phyloP scores from a whole-genome alignment of 2,113 vertebrate species.

The Psittacara wagleri region DNA sequence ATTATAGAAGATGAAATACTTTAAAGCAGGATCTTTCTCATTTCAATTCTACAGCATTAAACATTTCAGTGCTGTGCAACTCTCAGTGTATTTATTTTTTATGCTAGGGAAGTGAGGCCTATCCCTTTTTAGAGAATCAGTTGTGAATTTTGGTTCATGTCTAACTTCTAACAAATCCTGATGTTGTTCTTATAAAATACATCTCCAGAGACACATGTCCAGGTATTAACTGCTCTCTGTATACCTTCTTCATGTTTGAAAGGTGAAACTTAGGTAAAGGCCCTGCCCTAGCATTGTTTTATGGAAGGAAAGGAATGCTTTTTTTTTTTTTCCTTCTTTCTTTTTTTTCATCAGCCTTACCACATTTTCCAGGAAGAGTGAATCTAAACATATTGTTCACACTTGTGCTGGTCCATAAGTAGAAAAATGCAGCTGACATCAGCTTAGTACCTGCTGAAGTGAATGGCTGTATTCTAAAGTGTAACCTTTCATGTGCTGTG shows the following conservation, averaged over 20 bases:
- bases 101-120: not conserved
- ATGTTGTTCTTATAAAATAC: not conserved
- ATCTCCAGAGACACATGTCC: not conserved
- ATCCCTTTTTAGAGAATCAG: not conserved
- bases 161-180: not conserved
- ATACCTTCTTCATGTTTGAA: not conserved
- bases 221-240: not conserved
- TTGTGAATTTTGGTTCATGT: not conserved
- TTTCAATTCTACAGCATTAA: conserved; percentile 23
- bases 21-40: not conserved
- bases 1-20: not conserved
- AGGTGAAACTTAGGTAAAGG: not conserved
- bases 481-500: not conserved
- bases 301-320: not conserved
- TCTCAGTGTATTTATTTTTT: conserved; percentile 49
- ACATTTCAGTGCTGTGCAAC: conserved; percentile 28
- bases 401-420: not conserved
- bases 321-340: too few relatives aligned
- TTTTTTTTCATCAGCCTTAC: not conserved
- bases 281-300: not conserved
- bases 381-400: not conserved
- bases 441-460: not conserved
- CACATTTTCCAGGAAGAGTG: not conserved
- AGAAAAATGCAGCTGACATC: not conserved
- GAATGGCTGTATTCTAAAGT: not conserved